Percentiles rank a stretch among this genome's conserved stretches.
These are phyloP conservation scores for Pollachius pollachius DNA, from an alignment of 2,113 vertebrate species.

Conservation along the genomic window DNA sequence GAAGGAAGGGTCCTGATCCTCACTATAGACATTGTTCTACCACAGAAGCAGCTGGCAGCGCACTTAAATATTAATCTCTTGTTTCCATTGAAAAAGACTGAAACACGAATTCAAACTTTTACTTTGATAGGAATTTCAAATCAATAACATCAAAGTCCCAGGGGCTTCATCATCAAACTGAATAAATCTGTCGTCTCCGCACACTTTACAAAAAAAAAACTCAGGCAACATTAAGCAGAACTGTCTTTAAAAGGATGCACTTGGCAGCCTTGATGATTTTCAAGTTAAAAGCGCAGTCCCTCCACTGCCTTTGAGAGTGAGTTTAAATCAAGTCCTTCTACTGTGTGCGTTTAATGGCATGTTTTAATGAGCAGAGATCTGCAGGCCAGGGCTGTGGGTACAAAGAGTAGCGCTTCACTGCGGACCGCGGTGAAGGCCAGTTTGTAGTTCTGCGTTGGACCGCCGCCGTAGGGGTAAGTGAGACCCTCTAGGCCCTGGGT, in stretches of 20 bases:
- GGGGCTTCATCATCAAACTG: constrained; percentile 68
- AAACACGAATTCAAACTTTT: constrained; percentile 49
- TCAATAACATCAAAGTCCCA: constrained; percentile 65
- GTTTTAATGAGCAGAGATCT: constrained; percentile 54
- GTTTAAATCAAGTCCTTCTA: constrained; percentile 47
- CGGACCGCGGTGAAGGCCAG: too few relatives aligned
- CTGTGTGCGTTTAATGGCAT: constrained; percentile 57
- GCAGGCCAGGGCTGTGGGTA: too few relatives aligned
- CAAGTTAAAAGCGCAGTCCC: constrained; percentile 65
- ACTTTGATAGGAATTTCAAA: constrained; percentile 69
- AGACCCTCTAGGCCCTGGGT: too few relatives aligned
- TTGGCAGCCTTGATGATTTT: constrained; percentile 72
- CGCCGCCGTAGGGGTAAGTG: too few relatives aligned
- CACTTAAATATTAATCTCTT: constrained; percentile 45
- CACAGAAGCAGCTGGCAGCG: constrained; percentile 30
- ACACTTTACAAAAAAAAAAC: constrained; percentile 46
- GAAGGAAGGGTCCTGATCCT: constrained; percentile 3
- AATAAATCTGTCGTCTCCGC: constrained; percentile 59
- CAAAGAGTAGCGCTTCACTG: too few relatives aligned
- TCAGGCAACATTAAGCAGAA: constrained; percentile 61
- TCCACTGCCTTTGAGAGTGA: constrained; percentile 61
- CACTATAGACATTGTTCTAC: constrained; percentile 43
- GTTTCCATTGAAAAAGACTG: constrained; percentile 49
- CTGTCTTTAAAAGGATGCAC: constrained; percentile 60
- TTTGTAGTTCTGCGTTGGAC: too few relatives aligned